phyloP scores from a whole-genome alignment of 2,797 vertebrate genomes.

The Sarcoramphus papa region DNA sequence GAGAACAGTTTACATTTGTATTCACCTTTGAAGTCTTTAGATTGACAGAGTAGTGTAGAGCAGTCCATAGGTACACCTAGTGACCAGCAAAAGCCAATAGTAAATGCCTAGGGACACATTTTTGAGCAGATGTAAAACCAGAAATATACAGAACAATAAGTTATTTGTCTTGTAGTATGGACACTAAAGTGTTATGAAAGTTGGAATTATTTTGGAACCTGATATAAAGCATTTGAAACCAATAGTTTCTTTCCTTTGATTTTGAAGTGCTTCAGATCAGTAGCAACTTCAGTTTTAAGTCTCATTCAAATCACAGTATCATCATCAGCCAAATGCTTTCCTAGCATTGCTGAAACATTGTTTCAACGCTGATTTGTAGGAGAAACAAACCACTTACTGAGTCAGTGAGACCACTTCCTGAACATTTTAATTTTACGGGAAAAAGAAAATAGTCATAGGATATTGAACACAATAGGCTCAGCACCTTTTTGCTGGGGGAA shows the following conservation, averaged over 20 bases:
- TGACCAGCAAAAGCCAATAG: not conserved
- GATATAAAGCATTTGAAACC: not conserved
- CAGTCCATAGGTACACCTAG: not conserved
- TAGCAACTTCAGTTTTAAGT: not conserved
- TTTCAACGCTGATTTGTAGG: not conserved
- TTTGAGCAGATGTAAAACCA: not conserved
- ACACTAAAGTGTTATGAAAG: not conserved
- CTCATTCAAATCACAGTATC: not conserved
- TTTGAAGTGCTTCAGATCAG: not conserved
- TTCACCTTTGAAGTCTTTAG: not conserved
- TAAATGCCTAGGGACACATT: not conserved
- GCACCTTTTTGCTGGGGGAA: not conserved
- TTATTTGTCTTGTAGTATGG: not conserved
- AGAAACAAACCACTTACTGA: not conserved
- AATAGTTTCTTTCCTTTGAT: not conserved
- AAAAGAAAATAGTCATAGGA: slow-evolving; percentile 38
- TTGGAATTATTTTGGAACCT: not conserved
- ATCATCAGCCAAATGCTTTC: not conserved
- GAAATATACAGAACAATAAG: not conserved
- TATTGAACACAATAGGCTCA: slow-evolving; percentile 43
- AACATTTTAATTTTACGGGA: slow-evolving; percentile 30
- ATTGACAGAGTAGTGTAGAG: not conserved
- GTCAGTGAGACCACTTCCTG: not conserved
- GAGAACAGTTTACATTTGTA: not conserved
- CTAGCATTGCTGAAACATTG: not conserved